These are phyloP conservation scores for Thrips palmi DNA, from an alignment of 1,140 invertebrate species.

Conservation along the genomic window DNA sequence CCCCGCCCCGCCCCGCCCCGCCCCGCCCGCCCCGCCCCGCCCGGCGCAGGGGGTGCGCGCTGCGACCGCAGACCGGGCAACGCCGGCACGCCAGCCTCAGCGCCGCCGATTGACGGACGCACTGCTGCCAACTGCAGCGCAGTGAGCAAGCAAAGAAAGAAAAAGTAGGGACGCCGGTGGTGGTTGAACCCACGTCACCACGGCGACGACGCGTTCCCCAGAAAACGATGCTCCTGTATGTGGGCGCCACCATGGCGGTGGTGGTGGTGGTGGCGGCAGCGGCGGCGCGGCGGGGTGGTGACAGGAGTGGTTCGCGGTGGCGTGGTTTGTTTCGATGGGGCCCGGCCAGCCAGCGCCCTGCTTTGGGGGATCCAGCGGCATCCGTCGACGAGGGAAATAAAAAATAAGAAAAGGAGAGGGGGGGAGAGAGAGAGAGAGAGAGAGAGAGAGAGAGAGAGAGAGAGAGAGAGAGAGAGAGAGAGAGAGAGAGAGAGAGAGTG, in stretches of 20 bases:
- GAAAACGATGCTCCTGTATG: too few species aligned
- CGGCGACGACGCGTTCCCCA: too few species aligned
- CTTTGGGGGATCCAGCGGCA: too few species aligned
- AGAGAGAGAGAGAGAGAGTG: constrained; percentile 7
- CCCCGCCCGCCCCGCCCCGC: not conserved
- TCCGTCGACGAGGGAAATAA: too few species aligned
- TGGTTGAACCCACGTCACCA: too few species aligned
- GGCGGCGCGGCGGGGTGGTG: not conserved
- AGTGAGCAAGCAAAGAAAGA: too few species aligned
- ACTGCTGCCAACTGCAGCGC: too few species aligned
- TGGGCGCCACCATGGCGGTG: constrained; percentile 1
- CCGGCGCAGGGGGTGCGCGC: not conserved
- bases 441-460: constrained; percentile 3
- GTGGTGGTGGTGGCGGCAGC: not conserved
- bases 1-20: not conserved
- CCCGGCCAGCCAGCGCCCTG: too few species aligned
- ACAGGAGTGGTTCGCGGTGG: not conserved
- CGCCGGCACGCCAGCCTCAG: too few species aligned
- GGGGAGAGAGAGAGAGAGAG: constrained; percentile 7
- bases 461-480: constrained; percentile 7
- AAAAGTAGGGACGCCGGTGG: too few species aligned
- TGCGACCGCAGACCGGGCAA: not conserved
- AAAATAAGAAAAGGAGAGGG: constrained; percentile 5
- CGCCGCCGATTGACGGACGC: too few species aligned
- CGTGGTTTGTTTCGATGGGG: too few species aligned